Conservation (phyloP, 2,888 invertebrate species). For the Trissolcus japonicus region DNA sequence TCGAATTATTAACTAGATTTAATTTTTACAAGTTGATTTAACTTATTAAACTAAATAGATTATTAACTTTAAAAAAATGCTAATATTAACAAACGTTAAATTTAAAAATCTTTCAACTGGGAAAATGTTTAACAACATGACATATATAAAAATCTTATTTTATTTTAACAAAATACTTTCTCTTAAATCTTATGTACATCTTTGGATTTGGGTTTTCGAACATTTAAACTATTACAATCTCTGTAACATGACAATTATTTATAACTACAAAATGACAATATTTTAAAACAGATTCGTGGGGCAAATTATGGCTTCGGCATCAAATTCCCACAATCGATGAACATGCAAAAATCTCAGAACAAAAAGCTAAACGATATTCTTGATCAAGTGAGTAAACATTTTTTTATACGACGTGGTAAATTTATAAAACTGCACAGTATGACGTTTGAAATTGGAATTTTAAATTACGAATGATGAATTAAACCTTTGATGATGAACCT, state of each 20-base stretch:
- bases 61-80: too few relatives aligned
- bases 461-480: not conserved
- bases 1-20: too few relatives aligned
- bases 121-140: not conserved
- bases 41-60: too few relatives aligned
- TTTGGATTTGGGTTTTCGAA: too few relatives aligned
- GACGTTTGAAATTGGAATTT: too few relatives aligned
- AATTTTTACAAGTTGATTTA: not conserved
- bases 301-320: constrained; percentile 64
- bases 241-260: too few relatives aligned
- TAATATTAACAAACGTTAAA: too few relatives aligned
- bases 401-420: constrained; percentile 6
- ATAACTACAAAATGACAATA: too few relatives aligned
- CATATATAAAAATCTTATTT: too few relatives aligned
- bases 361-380: constrained; percentile 70
- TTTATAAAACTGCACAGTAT: not conserved
- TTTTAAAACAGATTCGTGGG: constrained; percentile 60
- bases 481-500: not conserved
- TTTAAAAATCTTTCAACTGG: not conserved
- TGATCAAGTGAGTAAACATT: constrained; percentile 67
- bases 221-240: too few relatives aligned
- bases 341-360: constrained; percentile 66
- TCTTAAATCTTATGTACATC: too few relatives aligned
- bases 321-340: constrained; percentile 68
- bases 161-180: too few relatives aligned